A percentile compares a stretch with the other conserved stretches of the same genome.
phyloP scores from a whole-genome alignment of 1,140 invertebrate species.

The Bilobella aurantiaca region DNA sequence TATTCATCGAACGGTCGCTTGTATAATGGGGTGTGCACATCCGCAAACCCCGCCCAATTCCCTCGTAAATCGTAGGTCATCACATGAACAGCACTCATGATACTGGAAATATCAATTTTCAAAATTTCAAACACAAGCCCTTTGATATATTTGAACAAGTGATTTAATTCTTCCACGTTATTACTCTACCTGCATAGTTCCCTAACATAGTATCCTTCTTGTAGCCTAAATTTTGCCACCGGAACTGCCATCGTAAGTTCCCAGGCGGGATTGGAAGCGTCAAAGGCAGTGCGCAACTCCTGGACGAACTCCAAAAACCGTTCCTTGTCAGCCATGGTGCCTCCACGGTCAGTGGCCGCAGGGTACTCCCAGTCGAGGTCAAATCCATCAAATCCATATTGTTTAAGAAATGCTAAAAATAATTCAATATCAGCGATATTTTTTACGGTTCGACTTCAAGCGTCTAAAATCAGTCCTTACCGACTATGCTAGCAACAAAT shows the following conservation, averaged over 20 bases:
- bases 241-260: constrained; percentile 41
- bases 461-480: constrained; percentile 19
- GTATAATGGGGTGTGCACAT: constrained; percentile 39
- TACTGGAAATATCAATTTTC: constrained; percentile 11
- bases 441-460: not conserved
- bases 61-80: constrained; percentile 46
- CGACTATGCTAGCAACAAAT: constrained; percentile 38
- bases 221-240: constrained; percentile 39
- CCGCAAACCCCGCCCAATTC: constrained; percentile 41
- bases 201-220: constrained; percentile 41
- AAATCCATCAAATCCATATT: constrained; percentile 42
- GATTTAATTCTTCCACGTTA: too few species aligned
- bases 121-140: not conserved
- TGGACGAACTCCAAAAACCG: constrained; percentile 37
- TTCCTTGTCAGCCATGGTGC: constrained; percentile 39
- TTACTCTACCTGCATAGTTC: constrained; percentile 39
- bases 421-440: constrained; percentile 7
- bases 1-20: constrained; percentile 39
- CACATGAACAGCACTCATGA: constrained; percentile 40
- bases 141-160: too few species aligned
- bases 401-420: constrained; percentile 17
- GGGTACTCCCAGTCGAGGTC: constrained; percentile 40
- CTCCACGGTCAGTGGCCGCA: constrained; percentile 39
- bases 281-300: constrained; percentile 40
- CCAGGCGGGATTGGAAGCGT: constrained; percentile 36